A percentile compares a stretch with the other conserved stretches of the same genome.
Evolutionary conservation across 2,888 invertebrate genomes (phyloP).

Genomic region (Molorchus minor): DNA sequence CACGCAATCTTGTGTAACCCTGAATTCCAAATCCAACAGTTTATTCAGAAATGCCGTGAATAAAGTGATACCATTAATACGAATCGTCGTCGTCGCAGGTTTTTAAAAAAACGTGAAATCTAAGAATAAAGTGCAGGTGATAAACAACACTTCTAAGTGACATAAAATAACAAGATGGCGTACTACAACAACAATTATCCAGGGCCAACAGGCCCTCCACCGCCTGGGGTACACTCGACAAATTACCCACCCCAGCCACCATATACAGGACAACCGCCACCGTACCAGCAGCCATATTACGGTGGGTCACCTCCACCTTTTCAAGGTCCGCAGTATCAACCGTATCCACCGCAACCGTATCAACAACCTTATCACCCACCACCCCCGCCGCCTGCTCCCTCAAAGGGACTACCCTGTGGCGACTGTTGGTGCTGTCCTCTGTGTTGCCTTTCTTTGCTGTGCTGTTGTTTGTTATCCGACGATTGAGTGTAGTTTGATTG

Average conservation of each 20-base stretch:
- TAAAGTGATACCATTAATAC: neutral
- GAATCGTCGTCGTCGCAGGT: neutral
- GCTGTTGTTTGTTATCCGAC: constrained; percentile 34
- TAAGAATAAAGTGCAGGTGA: neutral
- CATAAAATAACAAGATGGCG: neutral
- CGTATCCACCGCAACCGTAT: constrained; percentile 1
- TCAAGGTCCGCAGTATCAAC: constrained; percentile 5
- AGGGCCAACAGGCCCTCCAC: neutral
- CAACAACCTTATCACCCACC: constrained; percentile 18
- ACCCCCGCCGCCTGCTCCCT: too few species aligned
- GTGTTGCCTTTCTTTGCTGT: constrained; percentile 36
- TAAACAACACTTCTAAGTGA: neutral
- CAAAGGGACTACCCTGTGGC: neutral
- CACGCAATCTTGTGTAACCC: neutral
- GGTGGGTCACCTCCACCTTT: constrained; percentile 6
- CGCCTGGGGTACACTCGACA: neutral
- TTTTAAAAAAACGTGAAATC: neutral
- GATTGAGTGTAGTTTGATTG: constrained; percentile 2
- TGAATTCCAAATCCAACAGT: neutral
- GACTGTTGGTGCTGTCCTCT: constrained; percentile 37
- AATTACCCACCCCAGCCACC: neutral
- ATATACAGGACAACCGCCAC: neutral
- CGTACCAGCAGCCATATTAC: constrained; percentile 10
- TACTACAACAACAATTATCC: constrained; percentile 3
- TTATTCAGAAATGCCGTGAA: neutral